Evolutionary conservation across 2,113 vertebrate species (phyloP), one percentile per base, ranked within the genome.

Genomic region (Zosterops hypoxanthus): DNA sequence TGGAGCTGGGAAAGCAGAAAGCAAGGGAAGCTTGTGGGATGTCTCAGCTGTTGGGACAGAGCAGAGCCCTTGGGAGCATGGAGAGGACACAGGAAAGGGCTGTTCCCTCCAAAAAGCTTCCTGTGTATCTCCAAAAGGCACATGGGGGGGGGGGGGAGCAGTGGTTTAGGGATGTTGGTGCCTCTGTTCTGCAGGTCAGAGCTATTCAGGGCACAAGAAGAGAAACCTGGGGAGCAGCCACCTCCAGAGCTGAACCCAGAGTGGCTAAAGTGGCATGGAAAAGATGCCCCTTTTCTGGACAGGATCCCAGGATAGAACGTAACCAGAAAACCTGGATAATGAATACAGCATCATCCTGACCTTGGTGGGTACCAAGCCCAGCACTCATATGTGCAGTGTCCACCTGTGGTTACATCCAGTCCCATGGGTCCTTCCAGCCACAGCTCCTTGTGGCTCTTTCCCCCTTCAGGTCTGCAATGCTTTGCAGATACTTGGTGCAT

Each of bases 71-170:
- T 2, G 3, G 56, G 41, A 61, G 42, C 1, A 0, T 8, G 42
- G 33, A 53, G 23, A 80, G 14, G 50, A 13, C 59, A 68, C 34
- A 39, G 34, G 5, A 53, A 44, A 69, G 56, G 41, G 28, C 39
- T 33, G 22, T 22, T 56, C 41, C 36, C 12, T 34, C 12, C 59
- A 6, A 3, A 65, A 81, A 85, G 7, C 22, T 84, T 26, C 78
- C 47, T 8, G 2, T 39, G 41, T n/a, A 26, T 47, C 59, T 64
- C 39, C 75, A 72, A 4, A 77, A 71, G 23, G 14, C 20, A 24
- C 3, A 6, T 0, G 12, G 39, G 39, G 36, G 36, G 36, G 2
- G 6, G 12, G 14, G 2, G 3, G 11, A 76, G 29, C 1, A 0
- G 15, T 1, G 2, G 12, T 64, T 66, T 7, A 12, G 22, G 33